Evolutionary conservation across 1,140 invertebrate species (phyloP).

Genomic region (Zaprionus kolodkinae): DNA sequence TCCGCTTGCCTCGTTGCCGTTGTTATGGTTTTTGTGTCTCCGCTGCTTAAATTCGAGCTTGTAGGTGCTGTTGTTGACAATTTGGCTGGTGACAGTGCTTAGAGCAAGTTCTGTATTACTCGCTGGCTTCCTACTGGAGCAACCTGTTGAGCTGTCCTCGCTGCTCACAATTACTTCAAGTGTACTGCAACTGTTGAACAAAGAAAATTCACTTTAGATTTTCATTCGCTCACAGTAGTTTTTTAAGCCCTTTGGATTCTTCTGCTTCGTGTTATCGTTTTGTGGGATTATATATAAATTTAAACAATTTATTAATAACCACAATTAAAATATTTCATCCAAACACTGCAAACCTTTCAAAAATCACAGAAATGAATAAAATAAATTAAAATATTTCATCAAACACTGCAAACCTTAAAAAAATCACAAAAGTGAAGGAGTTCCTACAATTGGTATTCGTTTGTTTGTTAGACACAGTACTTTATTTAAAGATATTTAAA

Average conservation of each 20-base stretch:
- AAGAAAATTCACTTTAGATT: neutral
- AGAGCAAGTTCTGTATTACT: slow-evolving; percentile 68
- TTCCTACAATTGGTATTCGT: too few species aligned
- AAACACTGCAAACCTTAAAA: too few species aligned
- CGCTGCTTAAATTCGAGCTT: slow-evolving; percentile 74
- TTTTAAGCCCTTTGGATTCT: neutral
- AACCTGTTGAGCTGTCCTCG: slow-evolving; percentile 32
- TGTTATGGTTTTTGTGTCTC: slow-evolving; percentile 65
- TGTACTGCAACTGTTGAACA: slow-evolving; percentile 56
- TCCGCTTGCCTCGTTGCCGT: slow-evolving; percentile 38
- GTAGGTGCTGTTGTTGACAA: slow-evolving; percentile 69
- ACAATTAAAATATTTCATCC: neutral
- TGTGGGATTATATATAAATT: too few species aligned
- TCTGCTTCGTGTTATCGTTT: neutral
- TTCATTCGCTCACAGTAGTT: too few species aligned
- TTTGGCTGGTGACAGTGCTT: slow-evolving; percentile 71
- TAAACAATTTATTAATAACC: neutral
- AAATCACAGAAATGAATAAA: too few species aligned
- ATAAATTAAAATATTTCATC: neutral
- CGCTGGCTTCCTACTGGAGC: slow-evolving; percentile 46
- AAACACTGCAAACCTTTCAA: too few species aligned
- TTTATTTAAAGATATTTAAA: too few species aligned
- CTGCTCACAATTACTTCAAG: slow-evolving; percentile 49
- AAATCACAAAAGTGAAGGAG: too few species aligned
- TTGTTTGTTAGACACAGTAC: too few species aligned